Evolutionary conservation across 2,888 invertebrate species (phyloP), one percentile per base, ranked within the genome.

Genomic region (Amphipyra tragopoginis): DNA sequence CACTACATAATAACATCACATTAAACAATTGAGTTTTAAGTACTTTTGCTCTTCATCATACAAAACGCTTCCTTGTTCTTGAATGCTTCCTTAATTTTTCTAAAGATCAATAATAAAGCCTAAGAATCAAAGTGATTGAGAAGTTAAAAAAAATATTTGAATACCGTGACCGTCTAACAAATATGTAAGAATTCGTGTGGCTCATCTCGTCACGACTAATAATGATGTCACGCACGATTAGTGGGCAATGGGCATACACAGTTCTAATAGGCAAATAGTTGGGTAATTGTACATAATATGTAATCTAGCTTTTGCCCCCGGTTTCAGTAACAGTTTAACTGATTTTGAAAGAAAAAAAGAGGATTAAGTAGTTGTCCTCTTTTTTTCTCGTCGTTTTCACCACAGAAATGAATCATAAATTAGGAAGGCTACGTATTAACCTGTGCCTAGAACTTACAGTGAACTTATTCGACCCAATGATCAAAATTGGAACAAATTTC

Each of bases 41-140:
- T 49, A 15, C 56, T 26, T 33, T 45, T 38, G 38, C 38, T 45
- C 36, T 29, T 54, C 38, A 45, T 39, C 26, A 29, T 26, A 45
- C 45, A 13, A 36, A 54, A 45, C 36, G 42, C 61, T 76, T 76
- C 76, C 76, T 76, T 9, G 33, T 73, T 55, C 15, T 45, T 45
- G 72, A 64, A 65, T 10, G 47, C 60, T 76, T 76, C 76, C 76
- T 76, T 62, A 59, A 70, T 72, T 63, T 67, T 64, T 58, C 40
- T 56, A 52, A 68, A 64, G 8, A 47, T 43, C 49, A 15, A 55
- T 64, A 65, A 67, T 70, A 65, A 70, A 56, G 56, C 44, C 54
- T 56, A 48, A 40, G 14, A 42, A 63, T 38, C 13, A 60, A 39
- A 55, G 43, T 55, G 56, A 63, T 64, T 61, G 56, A 49, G 36